These are phyloP conservation scores for Nomada fabriciana DNA, from an alignment of 2,888 invertebrate genomes.

Conservation along the genomic window DNA sequence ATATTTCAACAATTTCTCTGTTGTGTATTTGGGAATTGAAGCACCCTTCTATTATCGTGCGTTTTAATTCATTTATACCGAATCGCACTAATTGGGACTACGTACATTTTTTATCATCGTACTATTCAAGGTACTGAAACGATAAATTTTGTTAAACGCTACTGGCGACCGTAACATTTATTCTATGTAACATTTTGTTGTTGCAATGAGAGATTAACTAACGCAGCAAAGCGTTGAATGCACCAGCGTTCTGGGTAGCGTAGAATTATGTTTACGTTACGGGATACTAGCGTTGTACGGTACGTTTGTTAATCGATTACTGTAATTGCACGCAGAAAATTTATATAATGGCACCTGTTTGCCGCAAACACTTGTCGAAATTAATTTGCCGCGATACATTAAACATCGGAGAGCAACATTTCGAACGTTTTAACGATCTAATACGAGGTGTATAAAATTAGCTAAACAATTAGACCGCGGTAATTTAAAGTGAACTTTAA, in stretches of 20 bases:
- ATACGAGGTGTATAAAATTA: conserved; percentile 10
- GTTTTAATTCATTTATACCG: too few relatives aligned
- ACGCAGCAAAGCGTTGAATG: conserved; percentile 24
- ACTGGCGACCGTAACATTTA: neutral
- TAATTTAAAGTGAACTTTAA: too few relatives aligned
- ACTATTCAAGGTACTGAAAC: neutral
- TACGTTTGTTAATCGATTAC: conserved; percentile 59
- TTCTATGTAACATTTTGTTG: neutral
- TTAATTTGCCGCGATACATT: conserved; percentile 56
- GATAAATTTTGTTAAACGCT: neutral
- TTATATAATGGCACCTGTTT: conserved; percentile 54
- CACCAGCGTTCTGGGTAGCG: neutral
- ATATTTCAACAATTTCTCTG: too few relatives aligned
- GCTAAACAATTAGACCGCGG: neutral
- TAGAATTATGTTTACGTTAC: conserved; percentile 53
- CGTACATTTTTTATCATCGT: neutral
- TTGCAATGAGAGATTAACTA: conserved; percentile 15
- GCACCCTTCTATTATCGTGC: too few relatives aligned
- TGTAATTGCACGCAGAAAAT: conserved; percentile 54
- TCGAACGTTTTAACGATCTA: conserved; percentile 23
- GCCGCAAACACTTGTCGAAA: conserved; percentile 51
- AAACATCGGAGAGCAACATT: conserved; percentile 26
- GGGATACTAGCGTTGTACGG: conserved; percentile 51
- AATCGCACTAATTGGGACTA: too few relatives aligned
- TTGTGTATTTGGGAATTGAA: too few relatives aligned